Evolutionary conservation across 2,113 vertebrate genomes (phyloP), one percentile per base, ranked within the genome.

Genomic region (Chitala chitala): DNA sequence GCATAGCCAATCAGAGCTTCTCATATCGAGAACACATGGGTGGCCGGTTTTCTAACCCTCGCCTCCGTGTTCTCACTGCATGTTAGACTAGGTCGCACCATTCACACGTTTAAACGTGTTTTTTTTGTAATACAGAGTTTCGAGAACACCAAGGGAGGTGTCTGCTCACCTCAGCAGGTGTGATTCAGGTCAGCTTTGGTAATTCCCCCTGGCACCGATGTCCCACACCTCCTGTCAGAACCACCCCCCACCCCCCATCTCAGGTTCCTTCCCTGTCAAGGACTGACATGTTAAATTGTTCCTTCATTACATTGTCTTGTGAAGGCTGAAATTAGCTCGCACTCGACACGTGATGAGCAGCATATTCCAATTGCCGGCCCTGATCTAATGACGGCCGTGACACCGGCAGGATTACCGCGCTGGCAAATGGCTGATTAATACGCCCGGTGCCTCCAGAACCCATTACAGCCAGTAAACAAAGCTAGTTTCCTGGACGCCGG

Each of bases 391-490:
- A 79, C 75, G 56, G 38, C 71, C 76, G 69, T 61, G 81, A 81
- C 81, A 77, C 80, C n/a, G 71, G 75, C 58, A 76, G 66, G 85
- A 88, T 87, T 89, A 85, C 83, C 82, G 75, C 64, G 82, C 84
- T 83, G 78, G 76, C 46, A 42, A 69, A 87, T 74, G 68, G 76
- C 69, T 82, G 82, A 85, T 88, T 87, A 87, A 88, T 86, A 76
- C 84, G 75, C 77, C 77, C 75, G 59, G 81, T 78, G 73, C 75
- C 78, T 70, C 66, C 63, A 0, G 71, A 46, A 80, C 74, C 40
- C 74, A 74, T 80, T 72, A 75, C 73, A 76, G 73, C 74, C 77
- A 69, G 77, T 76, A 84, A 87, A 86, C 82, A 85, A 81, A 76
- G 65, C 68, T 75, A 68, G 72, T 72, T 76, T 72, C 29, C 70